Conservation (phyloP, 2,797 vertebrate genomes). For the Pseudochirops cupreus region DNA sequence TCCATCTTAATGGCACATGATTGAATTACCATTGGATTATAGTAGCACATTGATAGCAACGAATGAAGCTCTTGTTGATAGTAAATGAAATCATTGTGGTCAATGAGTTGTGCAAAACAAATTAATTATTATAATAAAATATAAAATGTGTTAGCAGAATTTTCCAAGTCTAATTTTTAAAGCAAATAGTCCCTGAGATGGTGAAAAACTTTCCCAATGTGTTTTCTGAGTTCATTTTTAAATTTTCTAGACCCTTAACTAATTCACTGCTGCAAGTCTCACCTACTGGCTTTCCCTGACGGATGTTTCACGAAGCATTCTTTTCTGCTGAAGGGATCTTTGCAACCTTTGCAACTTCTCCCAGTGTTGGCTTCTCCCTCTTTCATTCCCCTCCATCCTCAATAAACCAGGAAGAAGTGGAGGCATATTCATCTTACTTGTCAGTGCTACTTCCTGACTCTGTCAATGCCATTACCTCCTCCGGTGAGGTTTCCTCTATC, state of each 20-base stretch:
- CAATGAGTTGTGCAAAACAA: constrained; percentile 64
- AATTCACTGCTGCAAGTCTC: constrained; percentile 3
- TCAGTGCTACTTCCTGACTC: background rate
- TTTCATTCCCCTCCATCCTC: background rate
- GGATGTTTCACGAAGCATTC: constrained; percentile 18
- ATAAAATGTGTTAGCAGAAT: constrained; percentile 42
- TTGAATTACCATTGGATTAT: constrained; percentile 52
- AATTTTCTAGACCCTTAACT: background rate
- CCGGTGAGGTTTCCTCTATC: background rate
- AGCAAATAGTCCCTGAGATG: background rate
- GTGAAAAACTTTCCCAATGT: background rate
- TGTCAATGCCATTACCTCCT: background rate
- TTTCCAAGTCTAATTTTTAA: constrained; percentile 54
- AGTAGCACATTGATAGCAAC: constrained; percentile 49
- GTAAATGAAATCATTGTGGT: constrained; percentile 64
- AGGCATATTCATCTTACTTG: background rate
- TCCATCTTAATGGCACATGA: constrained; percentile 38
- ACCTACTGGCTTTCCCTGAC: background rate
- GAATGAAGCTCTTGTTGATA: constrained; percentile 58
- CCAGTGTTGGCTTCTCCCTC: background rate
- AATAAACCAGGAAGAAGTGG: background rate
- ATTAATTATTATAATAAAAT: constrained; percentile 63
- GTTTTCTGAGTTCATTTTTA: constrained; percentile 30
- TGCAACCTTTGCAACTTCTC: background rate
- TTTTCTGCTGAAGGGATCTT: background rate